A percentile compares a stretch with the other conserved stretches of the same genome.
These are phyloP conservation scores for Micoletzkya japonica DNA, from an alignment of 2,888 invertebrate genomes.

Conservation along the genomic window DNA sequence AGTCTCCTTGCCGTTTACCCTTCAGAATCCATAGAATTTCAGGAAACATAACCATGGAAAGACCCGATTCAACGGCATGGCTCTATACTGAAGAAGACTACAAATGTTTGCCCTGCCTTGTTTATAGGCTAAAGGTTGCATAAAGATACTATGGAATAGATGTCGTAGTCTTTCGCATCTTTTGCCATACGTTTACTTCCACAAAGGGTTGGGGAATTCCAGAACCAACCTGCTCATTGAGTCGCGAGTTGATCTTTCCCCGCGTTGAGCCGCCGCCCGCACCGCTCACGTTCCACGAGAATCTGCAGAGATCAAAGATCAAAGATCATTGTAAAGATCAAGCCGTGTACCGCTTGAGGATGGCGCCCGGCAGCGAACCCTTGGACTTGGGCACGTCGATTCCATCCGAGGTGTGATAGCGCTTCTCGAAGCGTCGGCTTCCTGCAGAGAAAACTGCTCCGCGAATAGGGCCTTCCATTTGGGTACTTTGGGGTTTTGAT, in stretches of 20 bases:
- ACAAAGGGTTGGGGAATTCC: not conserved
- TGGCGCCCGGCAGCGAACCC: slow-evolving; percentile 37
- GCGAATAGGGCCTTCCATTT: too few species aligned
- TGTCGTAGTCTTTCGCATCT: too few species aligned
- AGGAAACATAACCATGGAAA: too few species aligned
- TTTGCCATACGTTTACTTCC: too few species aligned
- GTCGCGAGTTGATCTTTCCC: slow-evolving; percentile 37
- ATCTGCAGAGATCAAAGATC: slow-evolving; percentile 20
- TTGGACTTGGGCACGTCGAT: slow-evolving; percentile 67
- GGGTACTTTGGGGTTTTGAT: too few species aligned
- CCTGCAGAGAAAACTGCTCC: too few species aligned
- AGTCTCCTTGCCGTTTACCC: too few species aligned
- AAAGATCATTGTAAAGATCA: not conserved
- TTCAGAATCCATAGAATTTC: too few species aligned
- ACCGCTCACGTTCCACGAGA: slow-evolving; percentile 47
- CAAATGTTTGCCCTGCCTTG: too few species aligned
- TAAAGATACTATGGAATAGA: too few species aligned
- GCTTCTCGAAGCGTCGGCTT: slow-evolving; percentile 52
- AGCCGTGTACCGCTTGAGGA: slow-evolving; percentile 36
- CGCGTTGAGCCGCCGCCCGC: slow-evolving; percentile 40
- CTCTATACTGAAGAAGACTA: not conserved
- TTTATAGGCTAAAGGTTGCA: too few species aligned
- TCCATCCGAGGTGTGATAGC: slow-evolving; percentile 74
- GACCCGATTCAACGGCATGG: not conserved
- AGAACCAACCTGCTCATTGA: slow-evolving; percentile 33